Conservation (phyloP, 2,113 vertebrate species). For the human region DNA sequence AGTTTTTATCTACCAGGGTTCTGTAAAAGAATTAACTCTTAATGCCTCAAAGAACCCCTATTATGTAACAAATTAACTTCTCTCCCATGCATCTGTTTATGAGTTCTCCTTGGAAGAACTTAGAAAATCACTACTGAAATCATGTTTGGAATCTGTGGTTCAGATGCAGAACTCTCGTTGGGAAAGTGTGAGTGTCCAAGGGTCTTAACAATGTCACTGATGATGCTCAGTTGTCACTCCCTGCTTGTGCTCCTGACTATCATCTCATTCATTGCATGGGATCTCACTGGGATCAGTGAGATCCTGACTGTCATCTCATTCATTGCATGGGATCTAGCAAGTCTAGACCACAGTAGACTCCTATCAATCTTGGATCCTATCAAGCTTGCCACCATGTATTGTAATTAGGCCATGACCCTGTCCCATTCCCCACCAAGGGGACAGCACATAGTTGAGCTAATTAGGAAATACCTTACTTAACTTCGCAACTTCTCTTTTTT, state of each 20-base stretch:
- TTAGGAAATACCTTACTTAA: background rate
- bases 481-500: background rate
- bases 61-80: background rate
- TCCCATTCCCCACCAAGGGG: background rate
- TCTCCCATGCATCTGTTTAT: background rate
- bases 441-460: background rate
- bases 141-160: background rate
- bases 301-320: background rate
- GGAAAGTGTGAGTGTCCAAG: fast-evolving
- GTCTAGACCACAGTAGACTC: background rate
- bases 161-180: background rate
- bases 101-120: background rate
- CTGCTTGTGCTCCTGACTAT: background rate
- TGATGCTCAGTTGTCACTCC: background rate
- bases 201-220: background rate
- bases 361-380: background rate
- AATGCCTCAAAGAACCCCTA: background rate
- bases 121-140: background rate
- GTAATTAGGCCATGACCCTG: fast-evolving
- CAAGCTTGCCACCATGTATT: background rate
- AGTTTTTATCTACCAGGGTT: background rate
- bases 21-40: background rate
- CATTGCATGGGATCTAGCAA: background rate
- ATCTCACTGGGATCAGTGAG: background rate
- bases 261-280: background rate